Base-by-base conservation (phyloP, 2,888 invertebrate species). In the Luperina nickerlii region DNA sequence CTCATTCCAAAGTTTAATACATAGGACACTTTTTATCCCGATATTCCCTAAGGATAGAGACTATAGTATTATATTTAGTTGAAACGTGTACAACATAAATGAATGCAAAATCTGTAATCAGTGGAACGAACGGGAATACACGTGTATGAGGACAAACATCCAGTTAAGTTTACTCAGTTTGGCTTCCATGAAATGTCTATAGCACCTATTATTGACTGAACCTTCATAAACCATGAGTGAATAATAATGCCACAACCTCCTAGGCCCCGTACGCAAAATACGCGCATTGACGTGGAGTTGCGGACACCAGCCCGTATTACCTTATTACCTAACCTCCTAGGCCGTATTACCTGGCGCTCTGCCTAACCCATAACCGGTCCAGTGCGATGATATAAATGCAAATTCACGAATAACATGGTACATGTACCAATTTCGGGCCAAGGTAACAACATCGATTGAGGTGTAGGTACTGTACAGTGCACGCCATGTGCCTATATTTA, bases 361-460 rank as follows among this genome's bases (percentile, higher is more conserved):
- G 83, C 78, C 86, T 78, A 86, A 79, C 65, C 67, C 67, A 84
- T 84, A 82, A 85, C 69, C 78, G 5, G 79, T 83, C 57, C 71
- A 79, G 76, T 63, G 63, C 84, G 77, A 83, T 81, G 70, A 86
- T 86, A 82, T 85, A 78, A 82, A 88, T 87, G 82, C 88, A 86
- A 90, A 91, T 90, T 87, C 82, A 90, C 82, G 82, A 88, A 90
- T 91, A 90, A 90, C 88, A 90, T 91, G 91, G 89, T 88, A 91
- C 90, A 84, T 76, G 86, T 87, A 89, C 78, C 83, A 85, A 87
- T 92, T 91, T 90, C 92, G 92, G 95, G 95, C 94, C 95, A 96
- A 96, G 95, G 95, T 90, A 88, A 89, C 89, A 77, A 81, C 91
- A 95, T 95, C 94, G 95, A 95, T 95, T 92, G 87, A 81, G 76